These are phyloP conservation scores for Ptychochromis oligacanthus DNA, from an alignment of 2,113 vertebrate species.

Conservation along the genomic window DNA sequence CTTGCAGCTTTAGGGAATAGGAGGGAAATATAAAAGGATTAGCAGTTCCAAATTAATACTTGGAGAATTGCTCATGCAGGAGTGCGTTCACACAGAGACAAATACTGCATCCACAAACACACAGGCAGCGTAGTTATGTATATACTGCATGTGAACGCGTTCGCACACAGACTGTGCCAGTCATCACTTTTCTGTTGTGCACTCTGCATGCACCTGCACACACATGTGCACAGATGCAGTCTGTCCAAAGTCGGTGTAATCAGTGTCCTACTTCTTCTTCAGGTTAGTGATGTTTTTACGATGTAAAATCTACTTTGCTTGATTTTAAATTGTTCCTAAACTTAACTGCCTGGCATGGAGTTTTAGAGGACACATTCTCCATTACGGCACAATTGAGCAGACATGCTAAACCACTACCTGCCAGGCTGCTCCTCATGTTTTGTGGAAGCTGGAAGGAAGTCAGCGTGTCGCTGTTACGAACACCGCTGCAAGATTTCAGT, in stretches of 20 bases:
- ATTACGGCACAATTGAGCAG: not conserved
- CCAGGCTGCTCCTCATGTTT: not conserved
- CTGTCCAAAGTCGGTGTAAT: not conserved
- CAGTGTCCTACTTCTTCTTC: not conserved
- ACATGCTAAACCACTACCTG: constrained; percentile 8
- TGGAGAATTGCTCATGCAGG: constrained; percentile 50
- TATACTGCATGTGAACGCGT: not conserved
- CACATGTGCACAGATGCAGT: not conserved
- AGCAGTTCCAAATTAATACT: constrained; percentile 58
- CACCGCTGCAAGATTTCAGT: constrained; percentile 5
- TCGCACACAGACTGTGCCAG: not conserved
- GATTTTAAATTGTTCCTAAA: not conserved
- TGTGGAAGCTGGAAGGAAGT: constrained; percentile 27
- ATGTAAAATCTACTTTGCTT: not conserved
- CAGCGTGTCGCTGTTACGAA: constrained; percentile 17
- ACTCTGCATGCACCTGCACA: not conserved
- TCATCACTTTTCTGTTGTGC: not conserved
- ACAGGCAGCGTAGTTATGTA: not conserved
- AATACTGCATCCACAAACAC: not conserved
- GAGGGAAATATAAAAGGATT: constrained; percentile 62
- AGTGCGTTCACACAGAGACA: constrained; percentile 15
- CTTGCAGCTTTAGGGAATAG: constrained; percentile 41
- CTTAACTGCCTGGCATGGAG: not conserved
- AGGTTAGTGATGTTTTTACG: not conserved
- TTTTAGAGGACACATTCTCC: not conserved